Conservation (phyloP, 2,888 invertebrate species). For the Stenotaenia linearis region DNA sequence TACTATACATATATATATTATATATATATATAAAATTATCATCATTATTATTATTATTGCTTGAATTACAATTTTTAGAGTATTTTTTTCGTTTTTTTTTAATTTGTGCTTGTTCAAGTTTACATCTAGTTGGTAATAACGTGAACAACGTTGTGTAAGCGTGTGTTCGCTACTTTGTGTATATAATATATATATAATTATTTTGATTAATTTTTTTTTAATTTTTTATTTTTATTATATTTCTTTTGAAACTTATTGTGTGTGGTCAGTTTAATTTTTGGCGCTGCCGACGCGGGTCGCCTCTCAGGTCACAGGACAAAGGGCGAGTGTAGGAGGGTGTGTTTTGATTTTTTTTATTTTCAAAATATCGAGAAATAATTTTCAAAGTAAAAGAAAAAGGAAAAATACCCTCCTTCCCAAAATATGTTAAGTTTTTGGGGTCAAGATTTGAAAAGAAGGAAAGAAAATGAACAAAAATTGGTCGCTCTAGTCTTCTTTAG, state of each 20-base stretch:
- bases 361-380: neutral
- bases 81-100: neutral
- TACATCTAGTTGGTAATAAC: neutral
- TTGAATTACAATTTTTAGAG: neutral
- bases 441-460: neutral
- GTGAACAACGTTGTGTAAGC: constrained; percentile 5
- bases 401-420: neutral
- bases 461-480: constrained; percentile 8
- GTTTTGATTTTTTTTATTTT: neutral
- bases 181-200: neutral
- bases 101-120: constrained; percentile 19
- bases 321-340: constrained; percentile 21
- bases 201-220: neutral
- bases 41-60: neutral
- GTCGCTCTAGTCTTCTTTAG: constrained; percentile 21
- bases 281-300: constrained; percentile 26
- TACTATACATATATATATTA: neutral
- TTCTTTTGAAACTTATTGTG: neutral
- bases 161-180: constrained; percentile 7
- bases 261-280: constrained; percentile 17
- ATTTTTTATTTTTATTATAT: neutral
- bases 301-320: constrained; percentile 26
- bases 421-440: constrained; percentile 19
- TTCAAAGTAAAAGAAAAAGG: constrained; percentile 5
- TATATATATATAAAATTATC: neutral